Conservation (phyloP, 2,797 vertebrate genomes). For the Galagoides demidoff region DNA sequence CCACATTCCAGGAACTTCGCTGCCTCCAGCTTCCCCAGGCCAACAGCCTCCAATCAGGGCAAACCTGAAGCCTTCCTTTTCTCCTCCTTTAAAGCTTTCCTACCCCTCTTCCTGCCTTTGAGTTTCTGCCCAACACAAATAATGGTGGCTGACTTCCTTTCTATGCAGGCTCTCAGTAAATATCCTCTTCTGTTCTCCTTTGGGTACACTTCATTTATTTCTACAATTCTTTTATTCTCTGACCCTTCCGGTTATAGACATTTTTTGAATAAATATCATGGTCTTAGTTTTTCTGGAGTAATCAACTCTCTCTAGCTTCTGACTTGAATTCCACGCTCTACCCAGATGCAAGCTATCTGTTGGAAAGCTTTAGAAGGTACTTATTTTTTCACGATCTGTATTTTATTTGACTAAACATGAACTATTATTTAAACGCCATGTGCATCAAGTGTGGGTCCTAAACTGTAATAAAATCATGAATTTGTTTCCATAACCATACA, state of each 20-base stretch:
- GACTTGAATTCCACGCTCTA: background rate
- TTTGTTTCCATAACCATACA: conserved; percentile 12
- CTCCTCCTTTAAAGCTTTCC: background rate
- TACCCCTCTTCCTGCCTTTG: background rate
- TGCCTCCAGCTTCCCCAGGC: background rate
- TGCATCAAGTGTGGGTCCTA: background rate
- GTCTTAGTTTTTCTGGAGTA: background rate
- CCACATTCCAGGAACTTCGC: background rate
- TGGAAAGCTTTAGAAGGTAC: background rate
- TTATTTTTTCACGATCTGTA: background rate
- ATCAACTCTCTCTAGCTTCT: background rate
- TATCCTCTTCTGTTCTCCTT: background rate
- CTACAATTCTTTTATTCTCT: background rate
- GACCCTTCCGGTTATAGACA: background rate
- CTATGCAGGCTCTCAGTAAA: background rate
- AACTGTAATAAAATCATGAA: conserved; percentile 25
- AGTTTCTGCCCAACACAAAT: background rate
- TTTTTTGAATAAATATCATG: background rate
- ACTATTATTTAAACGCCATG: background rate
- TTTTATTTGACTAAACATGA: conserved; percentile 8
- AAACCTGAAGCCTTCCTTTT: background rate
- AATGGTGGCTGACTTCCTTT: background rate
- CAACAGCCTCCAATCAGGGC: no score
- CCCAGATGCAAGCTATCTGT: background rate
- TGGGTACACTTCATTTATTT: background rate